Evolutionary conservation across 2,888 invertebrate species (phyloP).

Genomic region (Tubulanus polymorphus): DNA sequence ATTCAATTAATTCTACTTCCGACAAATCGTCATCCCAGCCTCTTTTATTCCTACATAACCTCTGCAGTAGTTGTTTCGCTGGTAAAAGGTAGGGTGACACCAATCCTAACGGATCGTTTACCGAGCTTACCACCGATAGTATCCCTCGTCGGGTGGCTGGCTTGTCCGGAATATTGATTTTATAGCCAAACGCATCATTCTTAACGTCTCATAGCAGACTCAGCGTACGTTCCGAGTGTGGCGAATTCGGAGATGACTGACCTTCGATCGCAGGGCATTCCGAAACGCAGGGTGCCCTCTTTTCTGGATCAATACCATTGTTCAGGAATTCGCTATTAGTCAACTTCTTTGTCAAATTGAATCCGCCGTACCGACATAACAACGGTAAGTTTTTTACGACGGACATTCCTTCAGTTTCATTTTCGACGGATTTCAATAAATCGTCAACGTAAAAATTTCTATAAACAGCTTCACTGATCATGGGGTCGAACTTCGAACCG

Average conservation of each 20-base stretch:
- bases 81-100: slow-evolving; percentile 10
- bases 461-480: not conserved
- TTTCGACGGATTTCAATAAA: not conserved
- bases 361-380: not conserved
- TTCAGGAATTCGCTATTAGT: too few species aligned
- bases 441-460: slow-evolving; percentile 4
- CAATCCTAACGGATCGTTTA: slow-evolving; percentile 21
- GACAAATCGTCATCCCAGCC: slow-evolving; percentile 3
- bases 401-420: not conserved
- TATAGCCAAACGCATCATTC: too few species aligned
- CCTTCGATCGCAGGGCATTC: too few species aligned
- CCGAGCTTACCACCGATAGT: slow-evolving; percentile 16
- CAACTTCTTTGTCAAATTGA: too few species aligned
- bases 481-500: not conserved
- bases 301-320: too few species aligned
- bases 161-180: too few species aligned
- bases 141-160: slow-evolving; percentile 18
- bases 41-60: not conserved
- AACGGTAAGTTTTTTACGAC: not conserved
- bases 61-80: slow-evolving; percentile 11
- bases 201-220: too few species aligned
- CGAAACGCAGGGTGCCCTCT: too few species aligned
- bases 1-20: not conserved
- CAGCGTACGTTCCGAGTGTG: too few species aligned
- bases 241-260: too few species aligned